Evolutionary conservation across 2,888 invertebrate species (phyloP).

Genomic region (Noctua fimbriata): DNA sequence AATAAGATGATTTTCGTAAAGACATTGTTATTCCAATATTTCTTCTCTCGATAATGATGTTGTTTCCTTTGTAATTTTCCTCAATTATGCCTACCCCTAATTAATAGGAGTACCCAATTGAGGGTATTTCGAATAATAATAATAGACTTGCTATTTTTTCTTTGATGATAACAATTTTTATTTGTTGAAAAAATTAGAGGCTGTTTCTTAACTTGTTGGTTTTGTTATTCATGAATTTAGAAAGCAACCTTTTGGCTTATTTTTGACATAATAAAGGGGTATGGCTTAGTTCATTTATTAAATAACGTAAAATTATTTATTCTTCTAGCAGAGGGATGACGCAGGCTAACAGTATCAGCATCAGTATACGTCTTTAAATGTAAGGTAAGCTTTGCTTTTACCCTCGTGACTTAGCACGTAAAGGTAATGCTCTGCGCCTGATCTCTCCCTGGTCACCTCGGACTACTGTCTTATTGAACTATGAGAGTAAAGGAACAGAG

Average conservation of each 20-base stretch:
- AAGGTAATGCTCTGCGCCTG: not conserved
- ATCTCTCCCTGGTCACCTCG: not conserved
- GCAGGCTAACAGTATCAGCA: too few species aligned
- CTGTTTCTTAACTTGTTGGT: not conserved
- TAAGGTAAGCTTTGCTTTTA: not conserved
- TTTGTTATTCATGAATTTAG: not conserved
- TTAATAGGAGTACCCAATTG: slow-evolving; percentile 15
- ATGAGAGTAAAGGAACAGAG: not conserved
- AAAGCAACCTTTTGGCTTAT: not conserved
- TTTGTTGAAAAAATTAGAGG: not conserved
- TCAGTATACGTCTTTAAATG: not conserved
- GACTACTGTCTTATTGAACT: not conserved
- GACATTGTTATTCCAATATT: slow-evolving; percentile 21
- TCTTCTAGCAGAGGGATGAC: too few species aligned
- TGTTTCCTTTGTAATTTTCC: slow-evolving; percentile 36
- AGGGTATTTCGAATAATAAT: slow-evolving; percentile 10
- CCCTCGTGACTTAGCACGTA: not conserved
- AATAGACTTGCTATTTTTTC: not conserved
- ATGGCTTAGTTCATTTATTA: not conserved
- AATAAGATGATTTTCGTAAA: slow-evolving; percentile 15
- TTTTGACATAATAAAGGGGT: not conserved
- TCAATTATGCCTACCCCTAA: slow-evolving; percentile 31
- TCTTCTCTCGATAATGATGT: not conserved
- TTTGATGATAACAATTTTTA: slow-evolving; percentile 8
- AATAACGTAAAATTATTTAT: not conserved